phyloP scores from a whole-genome alignment of 1,140 invertebrate species.

The Zaprionus africanus region DNA sequence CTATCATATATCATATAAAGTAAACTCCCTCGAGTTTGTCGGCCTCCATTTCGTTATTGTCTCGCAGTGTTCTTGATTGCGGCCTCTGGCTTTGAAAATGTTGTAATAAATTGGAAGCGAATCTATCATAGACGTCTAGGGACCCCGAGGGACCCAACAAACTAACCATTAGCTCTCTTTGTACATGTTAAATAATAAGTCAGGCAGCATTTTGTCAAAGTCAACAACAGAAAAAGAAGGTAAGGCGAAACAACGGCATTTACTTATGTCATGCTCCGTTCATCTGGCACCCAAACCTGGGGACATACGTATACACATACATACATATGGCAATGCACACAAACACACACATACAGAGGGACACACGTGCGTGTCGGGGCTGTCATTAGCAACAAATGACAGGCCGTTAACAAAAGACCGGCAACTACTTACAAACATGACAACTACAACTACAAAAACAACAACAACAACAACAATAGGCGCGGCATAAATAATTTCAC shows the following conservation, averaged over 20 bases:
- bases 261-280: slow-evolving; percentile 30
- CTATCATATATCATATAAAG: not conserved
- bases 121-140: slow-evolving; percentile 45
- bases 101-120: slow-evolving; percentile 54
- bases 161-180: slow-evolving; percentile 37
- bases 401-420: slow-evolving; percentile 39
- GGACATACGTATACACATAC: not conserved
- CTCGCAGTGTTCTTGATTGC: not conserved
- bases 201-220: slow-evolving; percentile 69
- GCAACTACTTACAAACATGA: slow-evolving; percentile 33
- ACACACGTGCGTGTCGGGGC: slow-evolving; percentile 19
- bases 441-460: slow-evolving; percentile 14
- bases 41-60: not conserved
- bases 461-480: not conserved
- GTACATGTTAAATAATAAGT: slow-evolving; percentile 49
- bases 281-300: slow-evolving; percentile 8
- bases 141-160: not conserved
- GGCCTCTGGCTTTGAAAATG: not conserved
- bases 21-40: not conserved
- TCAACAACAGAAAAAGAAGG: slow-evolving; percentile 47
- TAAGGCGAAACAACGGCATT: slow-evolving; percentile 22
- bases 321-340: slow-evolving; percentile 1
- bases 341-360: slow-evolving; percentile 1
- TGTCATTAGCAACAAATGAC: slow-evolving; percentile 49
- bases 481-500: slow-evolving; percentile 14